These are phyloP conservation scores for Goniozus legneri DNA, from an alignment of 1,140 invertebrate species.

Conservation along the genomic window DNA sequence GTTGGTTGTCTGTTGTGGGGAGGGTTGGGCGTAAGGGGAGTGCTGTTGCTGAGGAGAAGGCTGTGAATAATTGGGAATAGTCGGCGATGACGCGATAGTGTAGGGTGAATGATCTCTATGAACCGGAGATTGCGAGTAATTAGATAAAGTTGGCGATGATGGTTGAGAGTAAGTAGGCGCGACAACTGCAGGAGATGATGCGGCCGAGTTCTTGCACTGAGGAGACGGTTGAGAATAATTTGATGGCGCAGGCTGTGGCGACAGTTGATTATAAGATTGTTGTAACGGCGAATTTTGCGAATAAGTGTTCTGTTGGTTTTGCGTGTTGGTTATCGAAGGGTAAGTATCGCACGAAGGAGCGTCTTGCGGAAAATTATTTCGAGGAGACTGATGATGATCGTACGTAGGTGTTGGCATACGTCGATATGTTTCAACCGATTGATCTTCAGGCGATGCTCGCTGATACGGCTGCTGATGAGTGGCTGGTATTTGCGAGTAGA, in stretches of 20 bases:
- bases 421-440: conserved; percentile 25
- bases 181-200: conserved; percentile 34
- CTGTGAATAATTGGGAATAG: conserved; percentile 35
- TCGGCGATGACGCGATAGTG: conserved; percentile 34
- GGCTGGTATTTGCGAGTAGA: conserved; percentile 33
- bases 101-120: conserved; percentile 33
- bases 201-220: conserved; percentile 27
- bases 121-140: conserved; percentile 35
- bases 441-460: conserved; percentile 31
- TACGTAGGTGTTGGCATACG: conserved; percentile 24
- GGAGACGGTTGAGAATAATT: conserved; percentile 33
- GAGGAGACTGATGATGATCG: conserved; percentile 28
- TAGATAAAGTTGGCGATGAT: conserved; percentile 27
- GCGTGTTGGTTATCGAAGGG: conserved; percentile 16
- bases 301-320: conserved; percentile 31
- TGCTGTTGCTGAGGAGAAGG: conserved; percentile 34
- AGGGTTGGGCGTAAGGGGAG: conserved; percentile 21
- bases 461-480: conserved; percentile 33
- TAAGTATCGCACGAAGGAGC: conserved; percentile 18
- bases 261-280: conserved; percentile 38
- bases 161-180: conserved; percentile 31
- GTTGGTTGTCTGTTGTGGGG: conserved; percentile 18
- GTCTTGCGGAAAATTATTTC: conserved; percentile 25
- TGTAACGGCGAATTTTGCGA: conserved; percentile 39
- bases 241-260: conserved; percentile 35